These are phyloP conservation scores for Synanthedon formicaeformis DNA, from an alignment of 2,888 invertebrate genomes.

Conservation along the genomic window DNA sequence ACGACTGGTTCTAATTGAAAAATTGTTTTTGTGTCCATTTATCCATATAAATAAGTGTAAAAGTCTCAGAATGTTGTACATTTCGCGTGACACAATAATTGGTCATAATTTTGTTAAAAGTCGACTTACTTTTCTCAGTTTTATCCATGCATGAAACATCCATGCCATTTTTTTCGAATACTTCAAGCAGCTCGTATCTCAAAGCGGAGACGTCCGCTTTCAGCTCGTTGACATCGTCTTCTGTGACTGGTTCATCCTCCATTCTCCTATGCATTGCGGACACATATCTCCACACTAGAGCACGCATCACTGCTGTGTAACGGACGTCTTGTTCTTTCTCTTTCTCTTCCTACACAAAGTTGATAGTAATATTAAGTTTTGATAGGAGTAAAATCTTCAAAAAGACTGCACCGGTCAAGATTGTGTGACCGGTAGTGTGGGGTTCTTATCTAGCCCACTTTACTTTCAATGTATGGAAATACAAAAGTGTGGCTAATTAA, in stretches of 20 bases:
- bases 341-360: conserved; percentile 57
- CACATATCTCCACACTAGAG: conserved; percentile 92
- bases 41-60: no score
- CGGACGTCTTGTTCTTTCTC: conserved; percentile 77
- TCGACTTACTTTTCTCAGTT: conserved; percentile 78
- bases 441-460: no score
- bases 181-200: conserved; percentile 91
- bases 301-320: conserved; percentile 87
- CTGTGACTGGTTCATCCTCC: conserved; percentile 88
- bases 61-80: no score
- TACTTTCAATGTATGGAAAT: no score
- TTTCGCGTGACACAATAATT: no score
- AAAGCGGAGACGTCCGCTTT: conserved; percentile 94
- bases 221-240: conserved; percentile 94
- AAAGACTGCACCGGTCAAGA: neutral
- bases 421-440: no score
- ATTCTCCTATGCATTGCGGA: conserved; percentile 86
- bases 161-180: conserved; percentile 89
- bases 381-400: neutral
- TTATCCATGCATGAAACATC: conserved; percentile 80
- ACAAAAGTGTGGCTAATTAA: no score
- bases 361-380: neutral
- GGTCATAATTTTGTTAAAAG: no score
- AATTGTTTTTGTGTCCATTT: no score
- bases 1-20: no score